Evolutionary conservation across 2,113 vertebrate genomes (phyloP), one percentile per base, ranked within the genome.

Genomic region (Lepus timidus): DNA sequence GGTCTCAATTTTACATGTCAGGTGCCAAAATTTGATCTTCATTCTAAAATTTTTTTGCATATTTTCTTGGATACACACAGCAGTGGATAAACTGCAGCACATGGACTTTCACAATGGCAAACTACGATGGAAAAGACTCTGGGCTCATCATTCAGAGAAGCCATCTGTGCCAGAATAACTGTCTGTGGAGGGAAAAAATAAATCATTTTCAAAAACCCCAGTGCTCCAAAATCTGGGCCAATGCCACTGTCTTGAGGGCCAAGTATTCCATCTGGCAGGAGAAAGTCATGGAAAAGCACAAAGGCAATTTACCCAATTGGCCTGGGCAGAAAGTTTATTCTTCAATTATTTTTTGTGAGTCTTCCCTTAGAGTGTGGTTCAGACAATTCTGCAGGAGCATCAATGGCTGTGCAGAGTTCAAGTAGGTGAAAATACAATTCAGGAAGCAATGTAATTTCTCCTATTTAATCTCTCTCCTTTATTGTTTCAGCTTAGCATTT

Each of bases 261-360:
- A 96, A 96, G 62, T 95, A 84, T 94, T 96, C 88, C 74, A 82
- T 92, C 96, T 95, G 92, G 93, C 94, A 81, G 68, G 65, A 67
- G 51, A 39, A 82, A 84, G 86, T 85, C 52, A 55, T 86, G 88
- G 90, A 97, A 97, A 97, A 97, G 82, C 95, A 97, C 94, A 97
- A 96, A 79, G n/a, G 44, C 52, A 93, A 88, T 97, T 78, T 92
- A 88, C 73, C 36, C 61, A 90, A 78, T 27, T 86, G 84, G 88
- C 84, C 36, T 76, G 88, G 91, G 90, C 80, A 85, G 25, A 27
- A 71, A 81, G 70, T 95, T 96, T 95, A 78, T 65, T 94, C 49
- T 96, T 96, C 90, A 90, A 36, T 96, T 65, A 49, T 82, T 73
- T 94, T 73, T 65, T 64, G 44, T 55, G 84, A 83, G 44, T 74